Evolutionary conservation across 2,888 invertebrate species (phyloP), one percentile per base, ranked within the genome.

Genomic region (Salticus scenicus): DNA sequence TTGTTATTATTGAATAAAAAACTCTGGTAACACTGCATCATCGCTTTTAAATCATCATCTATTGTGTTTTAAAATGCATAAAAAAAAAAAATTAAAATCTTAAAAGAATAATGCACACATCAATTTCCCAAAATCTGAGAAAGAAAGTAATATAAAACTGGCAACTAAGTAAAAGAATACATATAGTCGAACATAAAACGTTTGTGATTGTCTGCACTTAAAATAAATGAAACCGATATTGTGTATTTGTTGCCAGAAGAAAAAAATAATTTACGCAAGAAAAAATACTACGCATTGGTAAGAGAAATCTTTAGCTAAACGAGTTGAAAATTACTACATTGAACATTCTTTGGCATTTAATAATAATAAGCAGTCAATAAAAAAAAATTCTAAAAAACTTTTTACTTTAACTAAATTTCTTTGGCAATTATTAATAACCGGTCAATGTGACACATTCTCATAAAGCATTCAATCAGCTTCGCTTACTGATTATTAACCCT

Each of bases 41-140:
- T n/a, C n/a, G n/a, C n/a, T 70, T 70, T 33, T 30, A 69, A 69
- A 69, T 69, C 69, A 69, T 31, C 69, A 20, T 69, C 20, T 33
- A 20, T 69, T 69, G 14, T 69, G 33, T 33, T 69, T 69, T 31
- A 17, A 69, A 31, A 66, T 31, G n/a, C 37, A n/a, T n/a, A n/a
- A 69, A 33, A 31, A 30, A 69, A 69, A 69, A 31, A 31, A 31
- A 12, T 31, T 1, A 69, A 31, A 69, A 47, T 47, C n/a, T 47
- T 2, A 47, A 47, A 47, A 47, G 17, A 47, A 47, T 10, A 37
- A 37, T n/a, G n/a, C n/a, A n/a, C n/a, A n/a, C n/a, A n/a, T n/a
- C n/a, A n/a, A n/a, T n/a, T n/a, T n/a, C n/a, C n/a, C n/a, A 10
- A n/a, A 37, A 37, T 10, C 10, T 4, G 10, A n/a, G 8, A 27